These are phyloP conservation scores for Cheilosia vulpina DNA, from an alignment of 2,888 invertebrate species.

Conservation along the genomic window DNA sequence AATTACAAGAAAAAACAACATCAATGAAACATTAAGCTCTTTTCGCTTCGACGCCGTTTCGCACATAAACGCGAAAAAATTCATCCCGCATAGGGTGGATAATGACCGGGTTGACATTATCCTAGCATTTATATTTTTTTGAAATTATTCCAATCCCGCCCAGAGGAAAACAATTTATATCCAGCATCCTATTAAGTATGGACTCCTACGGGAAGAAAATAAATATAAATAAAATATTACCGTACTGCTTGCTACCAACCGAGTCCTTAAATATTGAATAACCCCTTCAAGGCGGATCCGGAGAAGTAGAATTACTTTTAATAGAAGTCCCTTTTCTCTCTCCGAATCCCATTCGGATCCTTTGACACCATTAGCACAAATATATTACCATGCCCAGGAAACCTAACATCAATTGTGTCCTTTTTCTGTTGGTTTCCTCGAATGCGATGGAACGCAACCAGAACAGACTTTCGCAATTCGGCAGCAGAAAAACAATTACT, in stretches of 20 bases:
- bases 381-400: conserved; percentile 26
- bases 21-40: too few relatives aligned
- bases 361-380: conserved; percentile 45
- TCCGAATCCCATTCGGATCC: conserved; percentile 17
- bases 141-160: background rate
- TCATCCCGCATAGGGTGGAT: too few relatives aligned
- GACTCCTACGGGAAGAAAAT: background rate
- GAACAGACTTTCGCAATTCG: background rate
- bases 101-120: too few relatives aligned
- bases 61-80: too few relatives aligned
- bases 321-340: background rate
- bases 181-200: conserved; percentile 26
- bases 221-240: conserved; percentile 1
- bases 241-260: conserved; percentile 2
- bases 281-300: conserved; percentile 6
- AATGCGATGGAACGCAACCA: background rate
- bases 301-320: conserved; percentile 12
- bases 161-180: conserved; percentile 27
- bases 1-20: too few relatives aligned
- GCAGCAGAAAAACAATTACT: conserved; percentile 41
- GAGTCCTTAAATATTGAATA: conserved; percentile 29
- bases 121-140: background rate
- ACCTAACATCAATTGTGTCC: conserved; percentile 1
- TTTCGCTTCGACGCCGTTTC: too few relatives aligned
- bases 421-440: background rate